Evolutionary conservation across 2,888 invertebrate genomes (phyloP).

Genomic region (Drosophila longiperda): DNA sequence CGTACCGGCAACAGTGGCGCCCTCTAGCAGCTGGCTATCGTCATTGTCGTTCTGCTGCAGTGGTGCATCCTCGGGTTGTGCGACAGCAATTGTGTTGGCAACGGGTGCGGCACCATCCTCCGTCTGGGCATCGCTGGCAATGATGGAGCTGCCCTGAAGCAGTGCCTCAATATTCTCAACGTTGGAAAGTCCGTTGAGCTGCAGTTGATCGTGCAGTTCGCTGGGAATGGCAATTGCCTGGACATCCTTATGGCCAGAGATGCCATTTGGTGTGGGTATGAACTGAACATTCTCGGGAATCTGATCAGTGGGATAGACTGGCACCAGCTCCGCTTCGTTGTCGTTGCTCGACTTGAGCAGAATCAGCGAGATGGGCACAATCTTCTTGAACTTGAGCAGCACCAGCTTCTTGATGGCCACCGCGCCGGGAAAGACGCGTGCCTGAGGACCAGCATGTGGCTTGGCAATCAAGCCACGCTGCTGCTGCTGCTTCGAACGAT

Average conservation of each 20-base stretch:
- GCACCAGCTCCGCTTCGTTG: constrained; percentile 82
- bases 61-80: constrained; percentile 74
- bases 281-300: constrained; percentile 80
- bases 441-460: constrained; percentile 60
- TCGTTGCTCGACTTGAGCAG: constrained; percentile 78
- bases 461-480: constrained; percentile 63
- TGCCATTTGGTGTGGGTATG: constrained; percentile 81
- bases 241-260: constrained; percentile 81
- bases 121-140: constrained; percentile 30
- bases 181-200: constrained; percentile 74
- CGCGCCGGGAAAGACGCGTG: constrained; percentile 80
- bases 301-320: constrained; percentile 82
- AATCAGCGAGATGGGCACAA: constrained; percentile 81
- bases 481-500: constrained; percentile 42
- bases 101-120: constrained; percentile 33
- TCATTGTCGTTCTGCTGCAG: constrained; percentile 75
- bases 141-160: constrained; percentile 68
- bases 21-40: constrained; percentile 75
- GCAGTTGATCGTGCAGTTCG: constrained; percentile 79
- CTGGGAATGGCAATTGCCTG: constrained; percentile 82
- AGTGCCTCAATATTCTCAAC: constrained; percentile 77
- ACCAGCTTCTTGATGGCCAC: constrained; percentile 82
- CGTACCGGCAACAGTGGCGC: constrained; percentile 22
- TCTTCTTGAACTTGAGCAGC: constrained; percentile 82
- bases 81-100: constrained; percentile 66